These are phyloP conservation scores for Astropecten irregularis DNA, from an alignment of 53 echinoderm and acorn worm genomes.

Conservation along the genomic window DNA sequence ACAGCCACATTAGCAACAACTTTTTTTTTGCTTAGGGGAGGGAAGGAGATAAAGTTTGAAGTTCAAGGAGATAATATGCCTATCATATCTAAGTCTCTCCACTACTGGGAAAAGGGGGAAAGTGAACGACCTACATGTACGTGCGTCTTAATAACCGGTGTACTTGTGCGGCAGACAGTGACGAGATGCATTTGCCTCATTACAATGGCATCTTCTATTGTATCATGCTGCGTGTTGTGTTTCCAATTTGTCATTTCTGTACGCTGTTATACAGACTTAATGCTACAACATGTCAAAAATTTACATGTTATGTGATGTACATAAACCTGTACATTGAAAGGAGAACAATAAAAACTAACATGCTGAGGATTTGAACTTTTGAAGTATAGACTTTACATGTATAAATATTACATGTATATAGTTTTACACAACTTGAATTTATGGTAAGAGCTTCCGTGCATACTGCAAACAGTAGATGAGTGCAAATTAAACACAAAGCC, in stretches of 20 bases:
- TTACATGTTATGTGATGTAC: too few relatives aligned
- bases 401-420: too few relatives aligned
- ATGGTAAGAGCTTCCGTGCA: too few relatives aligned
- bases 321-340: too few relatives aligned
- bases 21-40: background rate
- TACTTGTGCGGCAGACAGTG: background rate
- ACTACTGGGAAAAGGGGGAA: conserved; percentile 9
- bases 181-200: background rate
- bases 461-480: too few relatives aligned
- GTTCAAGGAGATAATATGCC: conserved; percentile 6
- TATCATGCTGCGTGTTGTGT: background rate
- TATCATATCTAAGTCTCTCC: background rate
- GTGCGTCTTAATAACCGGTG: background rate
- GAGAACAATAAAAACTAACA: too few relatives aligned
- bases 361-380: too few relatives aligned
- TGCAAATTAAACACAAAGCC: too few relatives aligned
- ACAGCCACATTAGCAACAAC: background rate
- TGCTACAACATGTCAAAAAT: too few relatives aligned
- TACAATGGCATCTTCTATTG: background rate
- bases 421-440: too few relatives aligned
- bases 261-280: too few relatives aligned
- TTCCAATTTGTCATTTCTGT: background rate
- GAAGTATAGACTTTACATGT: too few relatives aligned
- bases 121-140: conserved; percentile 11
- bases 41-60: conserved; percentile 33